Base-by-base conservation (phyloP, 2,888 invertebrate genomes). In the Dynastes hyllus region DNA sequence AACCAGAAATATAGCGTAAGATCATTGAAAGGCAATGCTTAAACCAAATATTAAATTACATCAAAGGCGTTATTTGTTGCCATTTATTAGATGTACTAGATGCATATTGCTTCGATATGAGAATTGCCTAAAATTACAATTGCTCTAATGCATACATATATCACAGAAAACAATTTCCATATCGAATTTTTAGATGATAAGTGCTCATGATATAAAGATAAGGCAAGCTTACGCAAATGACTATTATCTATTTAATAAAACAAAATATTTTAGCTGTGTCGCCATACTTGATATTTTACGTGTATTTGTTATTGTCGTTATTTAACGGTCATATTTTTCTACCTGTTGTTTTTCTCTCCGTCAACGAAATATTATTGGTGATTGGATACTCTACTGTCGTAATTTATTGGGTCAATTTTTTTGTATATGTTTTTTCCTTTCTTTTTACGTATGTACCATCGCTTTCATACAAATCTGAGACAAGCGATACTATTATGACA, bases 121-220 rank as follows among this genome's bases (percentile, higher is more conserved):
- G 4, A 16, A 55, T n/a, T n/a, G 55, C 22, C 6, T 29, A 63
- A 27, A 69, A 51, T 27, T 69, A 69, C 50, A 69, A 50, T 51
- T 51, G 51, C 32, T 69, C 50, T 51, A 53, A 27, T 69, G n/a
- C 55, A 58, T 58, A 69, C 16, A 58, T 58, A 69, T 69, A 69
- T 69, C 69, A 69, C 69, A 50, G 32, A 69, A 61, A 69, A 69
- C 69, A 69, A 69, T 69, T 69, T 67, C 51, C 69, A 69, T 69
- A 69, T 69, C 69, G 69, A 69, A 51, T 50, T 69, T 53, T 27
- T 67, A 67, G 67, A 67, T 67, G 69, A 51, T 69, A 69, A 69
- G 69, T 50, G 69, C 69, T 69, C 51, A 69, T 51, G 50, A 50
- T 27, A 69, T 51, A 69, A 69, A 50, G 11, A 27, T 69, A 69